Evolutionary conservation across 2,888 invertebrate species (phyloP).

Genomic region (Glaucopsyche alexis): DNA sequence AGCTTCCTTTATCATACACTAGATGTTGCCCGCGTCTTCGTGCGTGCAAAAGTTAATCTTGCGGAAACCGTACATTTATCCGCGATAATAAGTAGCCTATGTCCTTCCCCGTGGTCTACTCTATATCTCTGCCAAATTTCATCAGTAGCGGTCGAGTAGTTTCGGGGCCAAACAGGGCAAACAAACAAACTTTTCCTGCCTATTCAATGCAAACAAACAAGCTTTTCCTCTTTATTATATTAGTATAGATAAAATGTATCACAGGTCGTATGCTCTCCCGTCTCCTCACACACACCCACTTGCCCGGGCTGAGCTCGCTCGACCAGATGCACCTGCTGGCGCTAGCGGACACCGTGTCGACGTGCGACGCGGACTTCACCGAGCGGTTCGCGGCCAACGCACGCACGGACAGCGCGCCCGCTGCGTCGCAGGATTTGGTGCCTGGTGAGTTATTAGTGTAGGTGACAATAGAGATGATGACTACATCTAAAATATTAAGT

Average conservation of each 20-base stretch:
- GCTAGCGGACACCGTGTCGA: constrained; percentile 97
- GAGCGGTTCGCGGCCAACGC: constrained; percentile 84
- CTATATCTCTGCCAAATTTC: too few relatives aligned
- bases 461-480: too few relatives aligned
- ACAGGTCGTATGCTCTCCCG: constrained; percentile 89
- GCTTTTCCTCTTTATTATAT: not conserved
- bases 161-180: too few relatives aligned
- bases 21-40: too few relatives aligned
- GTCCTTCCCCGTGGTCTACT: not conserved
- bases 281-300: constrained; percentile 95
- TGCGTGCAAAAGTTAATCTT: too few relatives aligned
- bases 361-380: constrained; percentile 93
- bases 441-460: constrained; percentile 52
- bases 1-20: too few relatives aligned
- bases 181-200: too few relatives aligned
- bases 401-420: constrained; percentile 54
- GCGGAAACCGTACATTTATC: too few relatives aligned
- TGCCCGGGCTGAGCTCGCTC: constrained; percentile 95
- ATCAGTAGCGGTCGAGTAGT: too few relatives aligned
- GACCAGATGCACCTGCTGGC: constrained; percentile 99
- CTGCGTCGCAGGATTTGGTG: constrained; percentile 58
- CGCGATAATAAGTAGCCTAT: not conserved
- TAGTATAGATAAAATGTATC: not conserved
- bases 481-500: too few relatives aligned
- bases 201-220: not conserved